phyloP scores from a whole-genome alignment of 2,113 vertebrate species.

The Protomyctophum bolini region DNA sequence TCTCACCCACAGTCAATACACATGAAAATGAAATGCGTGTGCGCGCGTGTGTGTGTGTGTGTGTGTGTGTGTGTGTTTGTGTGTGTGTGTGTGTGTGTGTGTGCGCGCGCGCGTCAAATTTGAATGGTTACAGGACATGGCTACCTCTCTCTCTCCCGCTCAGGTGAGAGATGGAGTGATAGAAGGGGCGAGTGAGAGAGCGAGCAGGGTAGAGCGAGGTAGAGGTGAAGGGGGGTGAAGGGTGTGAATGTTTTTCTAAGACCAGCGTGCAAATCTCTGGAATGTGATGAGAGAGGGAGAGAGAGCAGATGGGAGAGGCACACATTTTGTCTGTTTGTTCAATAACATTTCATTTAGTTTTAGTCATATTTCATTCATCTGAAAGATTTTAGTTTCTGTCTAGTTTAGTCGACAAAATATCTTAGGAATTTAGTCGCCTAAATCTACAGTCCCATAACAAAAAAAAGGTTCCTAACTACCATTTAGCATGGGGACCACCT shows the following conservation, averaged over 20 bases:
- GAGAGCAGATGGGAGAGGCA: not conserved
- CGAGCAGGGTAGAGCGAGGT: not conserved
- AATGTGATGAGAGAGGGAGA: constrained; percentile 6
- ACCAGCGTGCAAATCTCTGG: not conserved
- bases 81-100: not conserved
- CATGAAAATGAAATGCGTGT: constrained; percentile 1
- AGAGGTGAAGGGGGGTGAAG: not conserved
- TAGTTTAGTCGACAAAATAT: no score
- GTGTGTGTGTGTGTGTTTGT: not conserved
- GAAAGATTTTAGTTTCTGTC: no score
- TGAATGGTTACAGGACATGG: not conserved
- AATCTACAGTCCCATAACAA: no score
- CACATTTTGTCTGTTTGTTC: no score
- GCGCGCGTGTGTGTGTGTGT: not conserved
- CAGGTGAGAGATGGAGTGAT: not conserved
- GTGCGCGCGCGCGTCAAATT: not conserved
- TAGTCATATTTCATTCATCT: no score
- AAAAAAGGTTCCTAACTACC: no score
- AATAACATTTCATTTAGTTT: no score
- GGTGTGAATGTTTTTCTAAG: constrained; percentile 5
- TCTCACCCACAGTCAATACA: constrained; percentile 13
- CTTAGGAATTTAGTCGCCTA: no score
- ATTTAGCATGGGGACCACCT: no score
- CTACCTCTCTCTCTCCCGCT: constrained; percentile 10
- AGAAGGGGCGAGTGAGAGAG: not conserved